Base-by-base conservation (phyloP, 2,888 invertebrate genomes). In the Coecobrya sp. region DNA sequence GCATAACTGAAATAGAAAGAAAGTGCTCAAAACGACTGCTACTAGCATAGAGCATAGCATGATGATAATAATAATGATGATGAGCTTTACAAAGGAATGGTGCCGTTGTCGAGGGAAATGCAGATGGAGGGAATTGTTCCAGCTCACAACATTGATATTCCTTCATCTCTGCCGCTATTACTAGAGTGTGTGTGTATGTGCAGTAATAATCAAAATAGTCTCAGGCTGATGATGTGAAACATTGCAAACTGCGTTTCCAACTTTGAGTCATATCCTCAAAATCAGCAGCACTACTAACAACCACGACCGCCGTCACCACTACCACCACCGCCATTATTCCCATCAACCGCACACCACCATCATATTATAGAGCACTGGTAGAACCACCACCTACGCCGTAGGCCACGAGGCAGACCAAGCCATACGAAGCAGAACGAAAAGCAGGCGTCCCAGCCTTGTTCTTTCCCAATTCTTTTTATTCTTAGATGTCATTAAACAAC, bases 401-500 rank as follows among this genome's bases (percentile, higher is more conserved):
- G 70, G 70, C 70, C 16, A 70, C 42, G 42, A 70, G 19, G 10
- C 22, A 27, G 0, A 16, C 30, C 27, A 65, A 65, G 13, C 13
- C 0, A 70, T 19, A n/a, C 70, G 42, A 42, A 19, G 42, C 19
- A 36, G 42, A 70, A 42, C 1, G 42, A 30, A 42, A 70, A 70
- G 36, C 42, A 42, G 70, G 36, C 10, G 16, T 19, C 42, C 70
- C 42, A 2, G 13, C 16, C 30, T 68, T 30, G 13, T 59, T 59
- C 65, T 0, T 70, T 3, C 36, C 16, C 68, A 36, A 30, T 36
- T 36, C 42, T 19, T 42, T 7, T 70, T 36, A 65, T 65, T 36
- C 70, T 36, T 36, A 1, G 76, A 49, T 76, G 49, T 25, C 76
- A 49, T 76, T 76, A 76, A 76, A 76, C 45, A 76, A 76, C 22